Percentiles rank a stretch among this genome's conserved stretches.
phyloP scores from a whole-genome alignment of 1,140 invertebrate species.

The Phymastichus coffea region DNA sequence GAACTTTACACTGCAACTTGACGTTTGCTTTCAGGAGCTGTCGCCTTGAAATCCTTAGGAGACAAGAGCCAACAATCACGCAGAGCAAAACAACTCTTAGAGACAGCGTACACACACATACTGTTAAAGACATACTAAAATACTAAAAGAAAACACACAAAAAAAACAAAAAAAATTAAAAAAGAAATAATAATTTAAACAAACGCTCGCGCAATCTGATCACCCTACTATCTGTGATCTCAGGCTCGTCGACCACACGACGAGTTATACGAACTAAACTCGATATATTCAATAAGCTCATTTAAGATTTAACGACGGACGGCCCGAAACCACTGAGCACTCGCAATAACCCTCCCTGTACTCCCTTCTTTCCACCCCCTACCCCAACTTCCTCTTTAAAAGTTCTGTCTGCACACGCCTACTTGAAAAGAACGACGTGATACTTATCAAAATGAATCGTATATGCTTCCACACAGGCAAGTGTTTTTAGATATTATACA shows the following conservation, averaged over 20 bases:
- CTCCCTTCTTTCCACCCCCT: not conserved
- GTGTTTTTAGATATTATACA: slow-evolving; percentile 11
- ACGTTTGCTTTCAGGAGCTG: slow-evolving; percentile 58
- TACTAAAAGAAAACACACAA: slow-evolving; percentile 21
- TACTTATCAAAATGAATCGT: slow-evolving; percentile 9
- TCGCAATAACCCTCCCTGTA: not conserved
- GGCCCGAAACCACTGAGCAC: slow-evolving; percentile 21
- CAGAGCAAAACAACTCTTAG: slow-evolving; percentile 36
- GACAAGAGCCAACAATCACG: slow-evolving; percentile 39
- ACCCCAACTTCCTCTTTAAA: not conserved
- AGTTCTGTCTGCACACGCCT: not conserved
- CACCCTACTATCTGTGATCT: slow-evolving; percentile 57
- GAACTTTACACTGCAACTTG: slow-evolving; percentile 24
- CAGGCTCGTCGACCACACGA: slow-evolving; percentile 38
- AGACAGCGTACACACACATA: slow-evolving; percentile 11
- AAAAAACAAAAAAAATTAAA: slow-evolving; percentile 28
- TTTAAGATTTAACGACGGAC: slow-evolving; percentile 25
- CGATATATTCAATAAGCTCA: slow-evolving; percentile 47
- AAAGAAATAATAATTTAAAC: slow-evolving; percentile 41
- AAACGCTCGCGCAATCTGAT: slow-evolving; percentile 52
- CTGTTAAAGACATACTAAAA: slow-evolving; percentile 6
- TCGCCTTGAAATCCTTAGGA: slow-evolving; percentile 56
- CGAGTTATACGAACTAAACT: slow-evolving; percentile 55
- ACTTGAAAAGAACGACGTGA: not conserved
- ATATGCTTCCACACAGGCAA: slow-evolving; percentile 19